Percentiles rank a stretch among this genome's conserved stretches.
These are phyloP conservation scores for Cataglyphis albicans DNA, from an alignment of 2,888 invertebrate species.

Conservation along the genomic window DNA sequence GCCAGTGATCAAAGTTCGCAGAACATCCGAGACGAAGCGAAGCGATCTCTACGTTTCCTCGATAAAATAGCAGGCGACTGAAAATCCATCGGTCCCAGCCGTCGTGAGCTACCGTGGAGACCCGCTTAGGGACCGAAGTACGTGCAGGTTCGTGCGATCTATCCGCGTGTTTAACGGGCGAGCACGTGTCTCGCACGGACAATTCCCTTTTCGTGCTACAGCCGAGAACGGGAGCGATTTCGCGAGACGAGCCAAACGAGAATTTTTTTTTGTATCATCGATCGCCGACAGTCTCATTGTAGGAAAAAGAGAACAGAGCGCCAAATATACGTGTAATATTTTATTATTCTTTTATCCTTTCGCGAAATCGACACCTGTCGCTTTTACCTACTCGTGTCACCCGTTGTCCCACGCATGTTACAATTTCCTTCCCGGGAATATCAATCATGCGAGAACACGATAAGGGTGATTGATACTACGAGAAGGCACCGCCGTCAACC, in stretches of 20 bases:
- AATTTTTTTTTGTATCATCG: not conserved
- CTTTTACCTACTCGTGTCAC: conserved; percentile 4
- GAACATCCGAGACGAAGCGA: conserved; percentile 37
- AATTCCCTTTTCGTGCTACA: not conserved
- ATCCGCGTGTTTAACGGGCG: conserved; percentile 22
- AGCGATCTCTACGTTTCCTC: conserved; percentile 39
- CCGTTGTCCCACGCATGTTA: conserved; percentile 11
- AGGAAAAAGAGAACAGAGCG: not conserved
- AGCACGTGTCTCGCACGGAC: conserved; percentile 24
- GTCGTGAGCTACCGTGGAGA: conserved; percentile 42
- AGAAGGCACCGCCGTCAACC: conserved; percentile 17
- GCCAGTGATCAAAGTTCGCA: conserved; percentile 55
- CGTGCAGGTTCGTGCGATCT: conserved; percentile 13
- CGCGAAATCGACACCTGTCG: conserved; percentile 37
- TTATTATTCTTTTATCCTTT: not conserved
- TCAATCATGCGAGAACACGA: conserved; percentile 43
- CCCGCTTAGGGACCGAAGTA: conserved; percentile 52
- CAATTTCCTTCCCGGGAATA: conserved; percentile 21
- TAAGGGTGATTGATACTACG: conserved; percentile 47
- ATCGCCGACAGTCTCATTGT: no score
- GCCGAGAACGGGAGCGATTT: conserved; percentile 6
- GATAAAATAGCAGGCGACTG: conserved; percentile 45
- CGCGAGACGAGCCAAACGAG: not conserved
- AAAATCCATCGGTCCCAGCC: conserved; percentile 47
- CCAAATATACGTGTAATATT: not conserved